A percentile compares a stretch with the other conserved stretches of the same genome.
Evolutionary conservation across 2,113 vertebrate species (phyloP).

Genomic region (Galeopterus variegatus): DNA sequence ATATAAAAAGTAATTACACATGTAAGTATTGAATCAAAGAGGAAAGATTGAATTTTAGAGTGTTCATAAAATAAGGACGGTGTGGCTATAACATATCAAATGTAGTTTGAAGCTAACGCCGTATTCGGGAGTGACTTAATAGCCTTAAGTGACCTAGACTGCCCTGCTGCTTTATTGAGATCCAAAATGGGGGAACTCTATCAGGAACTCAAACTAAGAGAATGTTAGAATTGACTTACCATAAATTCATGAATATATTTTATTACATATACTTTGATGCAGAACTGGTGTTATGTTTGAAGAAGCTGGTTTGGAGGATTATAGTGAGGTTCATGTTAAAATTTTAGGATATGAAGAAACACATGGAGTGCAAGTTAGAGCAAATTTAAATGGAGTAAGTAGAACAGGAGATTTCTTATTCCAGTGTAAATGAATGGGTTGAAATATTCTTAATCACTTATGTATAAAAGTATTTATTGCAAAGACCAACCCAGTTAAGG

Average conservation of each 20-base stretch:
- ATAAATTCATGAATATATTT: not conserved
- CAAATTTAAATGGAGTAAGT: conserved; percentile 87
- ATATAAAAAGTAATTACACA: not conserved
- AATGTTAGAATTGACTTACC: not conserved
- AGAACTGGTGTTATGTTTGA: conserved; percentile 92
- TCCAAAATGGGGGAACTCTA: not conserved
- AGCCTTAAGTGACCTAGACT: not conserved
- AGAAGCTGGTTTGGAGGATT: conserved; percentile 92
- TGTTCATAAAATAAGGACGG: not conserved
- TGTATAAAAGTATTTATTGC: not conserved
- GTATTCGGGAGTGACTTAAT: not conserved
- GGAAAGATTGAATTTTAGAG: conserved; percentile 3
- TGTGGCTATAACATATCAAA: not conserved
- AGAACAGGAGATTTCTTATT: conserved; percentile 35
- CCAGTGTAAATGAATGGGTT: not conserved
- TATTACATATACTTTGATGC: conserved; percentile 78
- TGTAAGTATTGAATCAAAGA: not conserved
- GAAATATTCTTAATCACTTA: not conserved
- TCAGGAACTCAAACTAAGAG: not conserved
- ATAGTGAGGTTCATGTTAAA: conserved; percentile 92
- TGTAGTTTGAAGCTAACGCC: not conserved
- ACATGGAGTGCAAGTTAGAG: conserved; percentile 90
- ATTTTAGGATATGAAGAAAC: conserved; percentile 94
- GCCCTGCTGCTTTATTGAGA: not conserved
- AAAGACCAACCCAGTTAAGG: not conserved